These are phyloP conservation scores for Pachycephus smyrnensis DNA, from an alignment of 2,888 invertebrate genomes.

Conservation along the genomic window DNA sequence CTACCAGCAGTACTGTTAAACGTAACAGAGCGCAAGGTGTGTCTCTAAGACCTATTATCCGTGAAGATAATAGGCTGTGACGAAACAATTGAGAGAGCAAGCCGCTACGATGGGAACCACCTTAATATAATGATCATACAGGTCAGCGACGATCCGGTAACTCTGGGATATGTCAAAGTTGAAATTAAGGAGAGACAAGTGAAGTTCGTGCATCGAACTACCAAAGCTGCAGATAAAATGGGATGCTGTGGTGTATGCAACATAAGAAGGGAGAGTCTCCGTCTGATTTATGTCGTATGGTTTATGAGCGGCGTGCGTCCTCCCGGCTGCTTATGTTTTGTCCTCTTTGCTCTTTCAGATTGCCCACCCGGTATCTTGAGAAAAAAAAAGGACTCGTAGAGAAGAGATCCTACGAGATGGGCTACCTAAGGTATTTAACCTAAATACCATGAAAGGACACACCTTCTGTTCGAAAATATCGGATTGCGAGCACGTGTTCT, in stretches of 20 bases:
- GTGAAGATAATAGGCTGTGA: conserved; percentile 15
- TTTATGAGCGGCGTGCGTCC: conserved; percentile 52
- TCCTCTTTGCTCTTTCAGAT: conserved; percentile 24
- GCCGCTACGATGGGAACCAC: conserved; percentile 42
- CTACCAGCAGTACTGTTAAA: neutral
- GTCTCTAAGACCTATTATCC: neutral
- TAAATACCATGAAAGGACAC: neutral
- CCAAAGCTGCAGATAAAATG: conserved; percentile 19
- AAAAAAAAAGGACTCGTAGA: neutral
- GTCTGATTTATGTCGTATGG: conserved; percentile 54
- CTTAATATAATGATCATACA: conserved; percentile 48
- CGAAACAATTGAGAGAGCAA: conserved; percentile 50
- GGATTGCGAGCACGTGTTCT: neutral
- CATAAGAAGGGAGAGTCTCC: conserved; percentile 35
- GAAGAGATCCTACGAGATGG: neutral
- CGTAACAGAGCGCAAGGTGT: neutral
- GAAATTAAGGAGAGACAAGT: conserved; percentile 29
- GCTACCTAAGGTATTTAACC: neutral
- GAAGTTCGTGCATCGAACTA: neutral
- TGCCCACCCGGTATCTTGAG: neutral
- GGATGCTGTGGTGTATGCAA: neutral
- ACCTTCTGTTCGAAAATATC: neutral
- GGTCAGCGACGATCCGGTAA: conserved; percentile 31
- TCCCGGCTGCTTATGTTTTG: conserved; percentile 42
- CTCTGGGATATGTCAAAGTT: conserved; percentile 35